These are phyloP conservation scores for Acanthopagrus latus DNA, from an alignment of 2,797 vertebrate species.

Conservation along the genomic window DNA sequence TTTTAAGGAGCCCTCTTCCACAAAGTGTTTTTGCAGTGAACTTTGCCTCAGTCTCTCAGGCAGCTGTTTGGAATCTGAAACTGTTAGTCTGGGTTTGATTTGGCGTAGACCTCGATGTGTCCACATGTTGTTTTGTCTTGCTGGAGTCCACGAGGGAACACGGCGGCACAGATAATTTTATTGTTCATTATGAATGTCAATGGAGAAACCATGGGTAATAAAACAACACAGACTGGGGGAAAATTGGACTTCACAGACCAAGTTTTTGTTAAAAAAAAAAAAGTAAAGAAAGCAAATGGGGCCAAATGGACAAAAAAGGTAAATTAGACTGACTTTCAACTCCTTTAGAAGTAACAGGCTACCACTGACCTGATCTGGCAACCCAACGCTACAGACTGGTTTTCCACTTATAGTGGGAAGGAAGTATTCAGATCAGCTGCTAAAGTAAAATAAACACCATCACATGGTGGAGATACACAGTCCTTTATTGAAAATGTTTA, in stretches of 20 bases:
- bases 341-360: neutral
- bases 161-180: neutral
- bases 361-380: neutral
- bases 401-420: neutral
- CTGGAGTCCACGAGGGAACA: conserved; percentile 9
- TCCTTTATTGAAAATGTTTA: too few relatives aligned
- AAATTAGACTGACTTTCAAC: neutral
- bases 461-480: neutral
- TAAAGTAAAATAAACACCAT: neutral
- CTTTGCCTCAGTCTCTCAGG: conserved; percentile 9
- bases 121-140: neutral
- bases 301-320: neutral
- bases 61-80: conserved; percentile 11
- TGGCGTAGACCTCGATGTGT: neutral
- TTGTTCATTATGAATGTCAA: neutral
- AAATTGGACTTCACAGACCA: neutral
- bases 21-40: conserved; percentile 1
- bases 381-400: neutral
- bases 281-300: neutral
- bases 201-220: neutral
- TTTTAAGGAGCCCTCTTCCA: conserved; percentile 40
- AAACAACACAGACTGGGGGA: neutral
- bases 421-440: neutral
- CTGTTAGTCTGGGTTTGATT: neutral
- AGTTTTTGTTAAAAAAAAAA: neutral